A percentile compares a stretch with the other conserved stretches of the same genome.
Conservation (phyloP, 2,797 vertebrate species). For the Muscicapa comitata region DNA sequence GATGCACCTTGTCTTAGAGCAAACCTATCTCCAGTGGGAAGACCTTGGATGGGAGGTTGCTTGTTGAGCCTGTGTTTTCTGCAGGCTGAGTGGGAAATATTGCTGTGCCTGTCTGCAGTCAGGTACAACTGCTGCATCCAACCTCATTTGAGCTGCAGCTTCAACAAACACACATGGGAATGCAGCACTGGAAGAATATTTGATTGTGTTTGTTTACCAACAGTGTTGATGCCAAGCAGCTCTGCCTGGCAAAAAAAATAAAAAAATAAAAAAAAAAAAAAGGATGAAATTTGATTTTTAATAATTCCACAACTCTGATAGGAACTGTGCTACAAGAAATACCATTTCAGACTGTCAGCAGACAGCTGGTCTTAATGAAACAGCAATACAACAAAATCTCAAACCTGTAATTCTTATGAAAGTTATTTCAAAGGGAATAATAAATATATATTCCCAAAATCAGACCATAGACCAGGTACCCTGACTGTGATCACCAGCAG, state of each 20-base stretch:
- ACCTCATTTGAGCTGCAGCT: neutral
- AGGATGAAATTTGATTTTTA: neutral
- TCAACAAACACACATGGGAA: constrained; percentile 37
- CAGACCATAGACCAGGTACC: neutral
- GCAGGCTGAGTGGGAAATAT: neutral
- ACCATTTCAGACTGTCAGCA: neutral
- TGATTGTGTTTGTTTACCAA: constrained; percentile 50
- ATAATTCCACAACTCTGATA: neutral
- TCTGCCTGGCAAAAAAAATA: neutral
- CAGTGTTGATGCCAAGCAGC: constrained; percentile 15
- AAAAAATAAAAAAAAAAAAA: neutral
- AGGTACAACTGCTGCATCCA: constrained; percentile 25
- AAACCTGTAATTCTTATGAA: neutral
- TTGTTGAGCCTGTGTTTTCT: neutral
- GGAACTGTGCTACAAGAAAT: neutral
- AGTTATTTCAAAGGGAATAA: neutral
- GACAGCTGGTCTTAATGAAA: neutral
- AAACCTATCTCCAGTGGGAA: neutral
- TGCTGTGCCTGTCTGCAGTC: neutral
- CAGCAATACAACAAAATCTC: neutral
- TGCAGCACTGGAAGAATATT: constrained; percentile 30
- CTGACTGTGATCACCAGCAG: neutral
- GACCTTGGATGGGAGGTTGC: neutral
- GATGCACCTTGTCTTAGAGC: fast-evolving
- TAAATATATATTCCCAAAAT: neutral